Base-by-base conservation (phyloP, 1,140 invertebrate genomes). In the Drosophila pseudoobscura region DNA sequence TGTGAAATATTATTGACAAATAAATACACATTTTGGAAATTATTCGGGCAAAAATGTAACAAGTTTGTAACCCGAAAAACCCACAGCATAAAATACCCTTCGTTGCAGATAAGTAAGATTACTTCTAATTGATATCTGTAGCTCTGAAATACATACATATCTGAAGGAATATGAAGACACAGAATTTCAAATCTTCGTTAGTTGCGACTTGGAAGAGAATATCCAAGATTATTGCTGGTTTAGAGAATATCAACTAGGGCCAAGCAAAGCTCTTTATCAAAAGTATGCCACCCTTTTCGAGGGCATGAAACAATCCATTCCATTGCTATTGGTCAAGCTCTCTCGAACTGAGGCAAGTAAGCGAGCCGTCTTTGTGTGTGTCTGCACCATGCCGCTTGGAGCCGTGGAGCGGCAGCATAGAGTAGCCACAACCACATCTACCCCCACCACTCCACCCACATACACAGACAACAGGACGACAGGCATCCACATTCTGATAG, bases 11-110 rank as follows among this genome's bases (percentile, higher is more conserved):
- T 51, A 51, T 22, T 45, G 31, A 39, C 61, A 58, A 65, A 66
- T 31, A 50, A 43, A 41, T 56, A 41, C 41, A 45, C 57, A 74
- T 44, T 78, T 80, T 52, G 24, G 58, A 24, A 80, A 80, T 80
- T 80, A 74, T 75, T 80, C 45, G 15, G 47, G 74, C 80, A 75
- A 61, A 80, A 80, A 61, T 59, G 35, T 69, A 43, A 15, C 51
- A 31, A 17, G 24, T n/a, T 9, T 26, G n/a, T 24, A 39, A 1
- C 35, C 9, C 3, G 15, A 45, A 57, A 56, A 80, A 57, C 29
- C 5, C 52, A 41, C 64, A 47, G 26, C 11, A 4, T 39, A 5
- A 39, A 39, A 39, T 39, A 39, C 35, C 11, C 35, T 31, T 8
- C 8, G 3, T 3, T 9, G 31, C 8, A 31, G 8, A 9, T 24